phyloP scores from a whole-genome alignment of 2,113 vertebrate species.

The Chlamydotis undulata region DNA sequence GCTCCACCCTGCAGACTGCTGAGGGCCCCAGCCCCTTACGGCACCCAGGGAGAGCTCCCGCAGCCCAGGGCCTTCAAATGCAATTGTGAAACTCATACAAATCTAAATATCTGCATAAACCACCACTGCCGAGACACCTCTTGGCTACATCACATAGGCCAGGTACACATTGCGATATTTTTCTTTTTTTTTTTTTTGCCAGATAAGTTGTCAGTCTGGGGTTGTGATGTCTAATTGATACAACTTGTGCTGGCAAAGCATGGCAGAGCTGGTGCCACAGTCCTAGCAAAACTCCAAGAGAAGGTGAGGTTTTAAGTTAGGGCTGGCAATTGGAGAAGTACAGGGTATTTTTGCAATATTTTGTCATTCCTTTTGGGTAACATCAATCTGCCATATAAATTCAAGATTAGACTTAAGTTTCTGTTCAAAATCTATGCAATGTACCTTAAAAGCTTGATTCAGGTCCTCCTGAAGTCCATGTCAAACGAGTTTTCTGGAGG shows the following conservation, averaged over 20 bases:
- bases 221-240: background rate
- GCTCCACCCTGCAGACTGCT: conserved; percentile 32
- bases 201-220: background rate
- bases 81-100: background rate
- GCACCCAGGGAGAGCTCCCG: background rate
- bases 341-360: background rate
- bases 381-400: background rate
- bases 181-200: background rate
- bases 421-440: background rate
- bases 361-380: background rate
- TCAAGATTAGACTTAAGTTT: background rate
- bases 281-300: background rate
- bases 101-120: background rate
- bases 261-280: background rate
- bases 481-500: background rate
- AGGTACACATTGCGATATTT: background rate
- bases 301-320: background rate
- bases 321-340: background rate
- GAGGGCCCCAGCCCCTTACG: background rate
- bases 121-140: background rate
- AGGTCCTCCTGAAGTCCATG: background rate
- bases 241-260: background rate
- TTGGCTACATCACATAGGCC: background rate
- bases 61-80: background rate
- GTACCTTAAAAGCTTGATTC: background rate